A percentile compares a stretch with the other conserved stretches of the same genome.
Evolutionary conservation across 2,797 vertebrate genomes (phyloP).

Genomic region (Micropoecilia bifurca): DNA sequence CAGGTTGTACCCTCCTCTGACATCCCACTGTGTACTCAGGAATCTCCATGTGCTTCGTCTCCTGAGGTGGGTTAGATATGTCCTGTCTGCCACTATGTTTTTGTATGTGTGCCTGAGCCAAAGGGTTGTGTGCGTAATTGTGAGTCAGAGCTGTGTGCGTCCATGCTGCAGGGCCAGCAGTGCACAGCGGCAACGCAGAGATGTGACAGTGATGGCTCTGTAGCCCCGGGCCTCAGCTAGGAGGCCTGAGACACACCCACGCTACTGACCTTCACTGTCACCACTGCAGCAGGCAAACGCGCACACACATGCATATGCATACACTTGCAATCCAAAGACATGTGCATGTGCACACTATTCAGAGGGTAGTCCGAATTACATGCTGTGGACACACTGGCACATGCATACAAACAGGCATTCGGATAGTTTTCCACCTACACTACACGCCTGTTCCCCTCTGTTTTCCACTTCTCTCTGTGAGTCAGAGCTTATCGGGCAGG

Average conservation of each 20-base stretch:
- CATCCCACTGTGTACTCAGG: slow-evolving; percentile 53
- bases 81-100: slow-evolving; percentile 28
- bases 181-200: slow-evolving; percentile 68
- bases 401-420: slow-evolving; percentile 16
- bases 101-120: slow-evolving; percentile 38
- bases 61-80: slow-evolving; percentile 50
- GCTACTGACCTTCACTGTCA: slow-evolving; percentile 83
- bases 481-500: slow-evolving; percentile 75
- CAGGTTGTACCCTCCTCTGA: slow-evolving; percentile 24
- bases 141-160: slow-evolving; percentile 60
- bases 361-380: slow-evolving; percentile 23
- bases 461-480: slow-evolving; percentile 62
- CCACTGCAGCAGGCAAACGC: slow-evolving; percentile 48
- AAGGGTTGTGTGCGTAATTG: slow-evolving; percentile 36
- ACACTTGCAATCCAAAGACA: slow-evolving; percentile 19
- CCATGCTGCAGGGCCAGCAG: slow-evolving; percentile 60
- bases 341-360: slow-evolving; percentile 23
- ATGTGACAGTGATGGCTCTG: slow-evolving; percentile 83
- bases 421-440: slow-evolving; percentile 56
- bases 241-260: slow-evolving; percentile 79
- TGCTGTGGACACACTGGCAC: slow-evolving; percentile 36
- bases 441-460: slow-evolving; percentile 31
- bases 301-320: slow-evolving; percentile 21
- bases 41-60: slow-evolving; percentile 54
- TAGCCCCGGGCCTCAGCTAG: slow-evolving; percentile 79